phyloP scores from a whole-genome alignment of 2,113 vertebrate genomes.

The Melanocharis versteri region DNA sequence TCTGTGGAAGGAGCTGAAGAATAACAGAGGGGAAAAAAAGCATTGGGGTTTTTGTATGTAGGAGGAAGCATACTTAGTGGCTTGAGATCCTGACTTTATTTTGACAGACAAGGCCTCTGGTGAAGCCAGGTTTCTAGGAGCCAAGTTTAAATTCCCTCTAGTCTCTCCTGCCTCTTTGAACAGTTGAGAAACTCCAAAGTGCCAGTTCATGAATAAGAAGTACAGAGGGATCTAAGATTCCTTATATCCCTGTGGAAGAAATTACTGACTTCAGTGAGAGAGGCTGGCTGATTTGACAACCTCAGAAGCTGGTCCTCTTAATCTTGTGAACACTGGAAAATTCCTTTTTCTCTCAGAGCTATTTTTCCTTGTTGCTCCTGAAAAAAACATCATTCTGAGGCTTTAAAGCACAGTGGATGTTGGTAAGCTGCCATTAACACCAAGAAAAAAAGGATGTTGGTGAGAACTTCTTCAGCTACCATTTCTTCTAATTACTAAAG shows the following conservation, averaged over 20 bases:
- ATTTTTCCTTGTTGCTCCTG: not conserved
- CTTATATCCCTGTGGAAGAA: not conserved
- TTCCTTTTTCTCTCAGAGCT: not conserved
- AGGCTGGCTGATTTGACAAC: not conserved
- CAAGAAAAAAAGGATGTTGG: not conserved
- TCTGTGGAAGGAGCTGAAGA: not conserved
- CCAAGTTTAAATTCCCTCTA: not conserved
- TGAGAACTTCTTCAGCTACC: not conserved
- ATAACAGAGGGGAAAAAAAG: not conserved
- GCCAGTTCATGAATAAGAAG: not conserved
- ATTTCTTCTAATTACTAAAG: not conserved
- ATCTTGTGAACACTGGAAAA: not conserved
- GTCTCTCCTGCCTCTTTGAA: not conserved
- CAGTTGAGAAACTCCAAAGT: not conserved
- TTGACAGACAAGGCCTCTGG: not conserved
- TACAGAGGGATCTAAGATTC: not conserved
- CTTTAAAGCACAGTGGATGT: not conserved
- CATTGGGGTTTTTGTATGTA: not conserved
- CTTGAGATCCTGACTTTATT: not conserved
- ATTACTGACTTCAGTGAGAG: not conserved
- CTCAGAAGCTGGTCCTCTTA: not conserved
- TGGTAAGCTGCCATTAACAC: not conserved
- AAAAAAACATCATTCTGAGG: not conserved
- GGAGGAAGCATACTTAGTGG: not conserved
- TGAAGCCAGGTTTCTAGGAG: not conserved